Evolutionary conservation across 2,888 invertebrate species (phyloP).

Genomic region (Conops quadrifasciatus): DNA sequence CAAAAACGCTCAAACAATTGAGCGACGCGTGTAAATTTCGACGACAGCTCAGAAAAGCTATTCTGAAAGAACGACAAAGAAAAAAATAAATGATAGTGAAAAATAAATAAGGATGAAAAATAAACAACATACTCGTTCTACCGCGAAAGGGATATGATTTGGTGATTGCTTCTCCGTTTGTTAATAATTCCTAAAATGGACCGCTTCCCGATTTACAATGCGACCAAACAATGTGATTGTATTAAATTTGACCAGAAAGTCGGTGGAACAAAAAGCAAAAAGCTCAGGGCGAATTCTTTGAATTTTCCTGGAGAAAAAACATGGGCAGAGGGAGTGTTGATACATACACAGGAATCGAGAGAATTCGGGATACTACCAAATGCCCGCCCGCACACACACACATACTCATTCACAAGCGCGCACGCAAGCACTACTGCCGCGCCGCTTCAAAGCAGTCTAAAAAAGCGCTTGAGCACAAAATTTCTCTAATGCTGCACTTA

Average conservation of each 20-base stretch:
- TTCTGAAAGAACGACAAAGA: too few relatives aligned
- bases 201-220: conserved; percentile 15
- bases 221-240: too few relatives aligned
- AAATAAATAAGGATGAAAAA: too few relatives aligned
- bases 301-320: conserved; percentile 35
- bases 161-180: too few relatives aligned
- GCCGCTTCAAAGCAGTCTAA: conserved; percentile 26
- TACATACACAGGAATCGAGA: conserved; percentile 33
- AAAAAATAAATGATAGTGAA: too few relatives aligned
- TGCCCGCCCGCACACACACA: conserved; percentile 48
- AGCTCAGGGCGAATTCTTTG: conserved; percentile 30
- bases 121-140: too few relatives aligned
- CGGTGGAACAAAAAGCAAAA: conserved; percentile 29
- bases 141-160: too few relatives aligned
- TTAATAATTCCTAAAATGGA: conserved; percentile 16
- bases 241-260: neutral
- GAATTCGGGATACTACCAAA: conserved; percentile 32
- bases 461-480: conserved; percentile 45
- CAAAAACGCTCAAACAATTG: conserved; percentile 2
- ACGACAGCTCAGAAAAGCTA: too few relatives aligned
- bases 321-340: conserved; percentile 16
- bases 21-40: neutral
- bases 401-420: neutral
- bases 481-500: conserved; percentile 42
- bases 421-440: neutral